Evolutionary conservation across 2,888 invertebrate genomes (phyloP).

Genomic region (Caenorhabditis japonica): DNA sequence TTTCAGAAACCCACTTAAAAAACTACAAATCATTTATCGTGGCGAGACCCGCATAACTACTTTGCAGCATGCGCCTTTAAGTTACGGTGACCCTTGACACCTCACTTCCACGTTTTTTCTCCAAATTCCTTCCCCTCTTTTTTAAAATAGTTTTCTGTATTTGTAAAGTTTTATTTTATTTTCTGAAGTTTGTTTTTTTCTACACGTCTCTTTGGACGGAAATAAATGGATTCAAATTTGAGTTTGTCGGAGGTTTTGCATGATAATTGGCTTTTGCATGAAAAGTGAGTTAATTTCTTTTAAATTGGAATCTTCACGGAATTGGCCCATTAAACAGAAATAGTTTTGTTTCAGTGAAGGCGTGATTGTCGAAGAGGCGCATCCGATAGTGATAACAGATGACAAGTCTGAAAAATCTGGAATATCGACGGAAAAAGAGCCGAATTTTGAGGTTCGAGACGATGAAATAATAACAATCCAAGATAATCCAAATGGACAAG

Average conservation of each 20-base stretch:
- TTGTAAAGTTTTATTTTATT: background rate
- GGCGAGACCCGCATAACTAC: too few relatives aligned
- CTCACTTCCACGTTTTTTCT: constrained; percentile 9
- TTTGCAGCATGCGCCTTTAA: constrained; percentile 15
- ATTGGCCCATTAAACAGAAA: background rate
- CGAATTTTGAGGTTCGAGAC: too few relatives aligned
- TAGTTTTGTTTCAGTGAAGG: background rate
- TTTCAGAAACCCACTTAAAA: too few relatives aligned
- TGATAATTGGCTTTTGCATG: constrained; percentile 21
- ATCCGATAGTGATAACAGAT: background rate
- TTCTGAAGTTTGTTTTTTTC: background rate
- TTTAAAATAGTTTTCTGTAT: background rate
- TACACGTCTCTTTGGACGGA: background rate
- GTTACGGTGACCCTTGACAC: constrained; percentile 34
- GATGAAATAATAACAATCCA: too few relatives aligned
- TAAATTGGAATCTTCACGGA: too few relatives aligned
- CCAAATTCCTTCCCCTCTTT: too few relatives aligned
- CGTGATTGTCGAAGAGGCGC: background rate
- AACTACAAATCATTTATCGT: too few relatives aligned
- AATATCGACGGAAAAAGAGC: too few relatives aligned
- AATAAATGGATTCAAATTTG: constrained; percentile 13
- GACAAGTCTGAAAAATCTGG: background rate
- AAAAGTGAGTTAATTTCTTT: constrained; percentile 21
- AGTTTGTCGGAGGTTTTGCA: constrained; percentile 25
- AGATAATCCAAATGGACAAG: too few relatives aligned